phyloP scores from a whole-genome alignment of 1,140 invertebrate genomes.

The Caerostris darwini region DNA sequence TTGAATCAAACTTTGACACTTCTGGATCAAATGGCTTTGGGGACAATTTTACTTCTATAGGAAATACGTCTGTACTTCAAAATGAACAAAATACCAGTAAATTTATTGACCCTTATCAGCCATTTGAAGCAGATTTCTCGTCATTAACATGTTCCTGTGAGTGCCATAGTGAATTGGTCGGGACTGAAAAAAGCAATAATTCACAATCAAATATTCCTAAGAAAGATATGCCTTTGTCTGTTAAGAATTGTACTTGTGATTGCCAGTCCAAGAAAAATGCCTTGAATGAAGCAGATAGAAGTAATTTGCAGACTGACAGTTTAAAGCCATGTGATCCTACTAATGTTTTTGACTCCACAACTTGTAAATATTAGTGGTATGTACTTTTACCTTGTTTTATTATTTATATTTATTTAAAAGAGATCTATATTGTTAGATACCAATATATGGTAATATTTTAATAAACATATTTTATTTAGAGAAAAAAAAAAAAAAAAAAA shows the following conservation, averaged over 20 bases:
- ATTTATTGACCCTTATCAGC: conserved; percentile 13
- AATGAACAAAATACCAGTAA: conserved; percentile 21
- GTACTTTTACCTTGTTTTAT: not conserved
- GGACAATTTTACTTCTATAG: conserved; percentile 57
- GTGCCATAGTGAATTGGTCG: conserved; percentile 54
- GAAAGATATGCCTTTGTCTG: not conserved
- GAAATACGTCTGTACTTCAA: not conserved
- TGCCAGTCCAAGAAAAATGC: conserved; percentile 19
- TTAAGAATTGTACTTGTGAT: not conserved
- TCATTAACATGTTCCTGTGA: conserved; percentile 70
- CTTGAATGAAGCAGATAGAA: not conserved
- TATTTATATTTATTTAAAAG: too few relatives aligned
- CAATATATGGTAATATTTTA: too few relatives aligned
- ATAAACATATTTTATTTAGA: too few relatives aligned
- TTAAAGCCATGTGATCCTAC: conserved; percentile 27
- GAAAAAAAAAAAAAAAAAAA: too few relatives aligned
- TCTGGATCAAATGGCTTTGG: conserved; percentile 25
- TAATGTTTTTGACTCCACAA: conserved; percentile 30
- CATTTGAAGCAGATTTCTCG: conserved; percentile 55
- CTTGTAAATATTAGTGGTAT: not conserved
- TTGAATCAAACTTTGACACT: conserved; percentile 74
- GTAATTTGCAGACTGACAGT: not conserved
- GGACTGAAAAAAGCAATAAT: not conserved
- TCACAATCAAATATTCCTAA: not conserved
- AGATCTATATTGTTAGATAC: too few relatives aligned